Evolutionary conservation across 2,888 invertebrate genomes (phyloP), one percentile per base, ranked within the genome.

Genomic region (Parnassius mnemosyne): DNA sequence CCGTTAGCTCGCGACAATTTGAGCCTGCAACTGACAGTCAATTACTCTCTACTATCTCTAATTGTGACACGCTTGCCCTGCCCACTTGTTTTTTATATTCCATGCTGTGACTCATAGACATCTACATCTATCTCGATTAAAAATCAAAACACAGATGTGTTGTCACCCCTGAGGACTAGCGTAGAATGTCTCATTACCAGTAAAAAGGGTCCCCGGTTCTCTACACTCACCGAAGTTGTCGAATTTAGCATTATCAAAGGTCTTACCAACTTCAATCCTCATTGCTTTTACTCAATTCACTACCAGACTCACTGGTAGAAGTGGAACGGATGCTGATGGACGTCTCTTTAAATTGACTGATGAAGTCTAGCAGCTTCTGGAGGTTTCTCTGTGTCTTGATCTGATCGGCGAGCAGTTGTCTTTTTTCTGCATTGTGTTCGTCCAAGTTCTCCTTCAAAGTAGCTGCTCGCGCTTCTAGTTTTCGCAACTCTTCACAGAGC

Each of bases 281-380:
- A 50, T 88, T 87, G 68, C 87, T 89, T 78, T 84, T 89, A 71
- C 90, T 89, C 16, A 83, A 71, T 68, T 90, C 90, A 61, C 90
- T 88, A 41, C 87, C 81, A 5, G 89, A 84, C 41, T 90, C 88
- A 63, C 90, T 89, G 53, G 77, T 77, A 0, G 89, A 89, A 1
- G 89, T 83, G 2, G 89, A 88, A 1, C 81, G 80, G 47, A 86
- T 72, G 60, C 89, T 89, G 56, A 88, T 78, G 0, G 90, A 88
- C 43, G 89, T 88, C 69, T 90, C 89, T 63, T 89, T 89, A 65
- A 92, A 92, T 66, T 89, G 90, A 60, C 89, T 86, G 71, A 92
- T 88, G 72, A 92, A 92, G 71, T 92, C 92, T 7, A 92, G 79
- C 10, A 92, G 83, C 63, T 89, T 90, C 78, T 92, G 90, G 12